These are phyloP conservation scores for Sebastes oblongus DNA, from an alignment of 2,797 vertebrate species.

Conservation along the genomic window DNA sequence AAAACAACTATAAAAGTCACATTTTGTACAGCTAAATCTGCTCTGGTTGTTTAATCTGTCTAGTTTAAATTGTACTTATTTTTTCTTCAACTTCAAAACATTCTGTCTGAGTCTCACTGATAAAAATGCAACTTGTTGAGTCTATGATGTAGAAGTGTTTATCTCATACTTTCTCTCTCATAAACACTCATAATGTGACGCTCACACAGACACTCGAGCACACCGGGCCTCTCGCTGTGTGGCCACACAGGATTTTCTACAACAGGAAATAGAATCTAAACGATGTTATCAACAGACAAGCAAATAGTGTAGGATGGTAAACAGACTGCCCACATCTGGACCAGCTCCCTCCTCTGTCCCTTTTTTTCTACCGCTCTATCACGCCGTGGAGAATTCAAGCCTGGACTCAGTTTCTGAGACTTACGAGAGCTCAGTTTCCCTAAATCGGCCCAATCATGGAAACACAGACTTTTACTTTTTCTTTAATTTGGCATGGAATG, in stretches of 20 bases:
- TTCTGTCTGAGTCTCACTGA: background rate
- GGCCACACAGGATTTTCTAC: conserved; percentile 35
- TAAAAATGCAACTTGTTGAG: conserved; percentile 10
- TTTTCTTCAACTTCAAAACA: background rate
- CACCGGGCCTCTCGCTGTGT: conserved; percentile 30
- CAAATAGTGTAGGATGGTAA: conserved; percentile 39
- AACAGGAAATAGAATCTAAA: conserved; percentile 55
- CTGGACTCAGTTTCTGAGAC: conserved; percentile 11
- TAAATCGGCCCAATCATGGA: conserved; percentile 46
- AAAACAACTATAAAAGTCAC: background rate
- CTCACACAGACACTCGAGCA: background rate
- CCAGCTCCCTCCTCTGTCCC: background rate
- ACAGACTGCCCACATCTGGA: conserved; percentile 41
- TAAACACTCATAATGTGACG: background rate
- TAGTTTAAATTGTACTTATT: background rate
- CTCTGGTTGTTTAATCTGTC: background rate
- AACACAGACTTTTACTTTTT: conserved; percentile 33
- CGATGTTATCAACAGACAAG: conserved; percentile 44
- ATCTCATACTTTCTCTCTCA: background rate
- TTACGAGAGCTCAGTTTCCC: conserved; percentile 4
- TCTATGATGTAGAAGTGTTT: background rate
- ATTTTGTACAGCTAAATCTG: background rate
- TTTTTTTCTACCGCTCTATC: background rate
- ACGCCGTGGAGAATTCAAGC: conserved; percentile 7
- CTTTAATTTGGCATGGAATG: conserved; percentile 51